Percentiles rank a stretch among this genome's conserved stretches.
These are phyloP conservation scores for Ceramica pisi DNA, from an alignment of 2,888 invertebrate species.

Conservation along the genomic window DNA sequence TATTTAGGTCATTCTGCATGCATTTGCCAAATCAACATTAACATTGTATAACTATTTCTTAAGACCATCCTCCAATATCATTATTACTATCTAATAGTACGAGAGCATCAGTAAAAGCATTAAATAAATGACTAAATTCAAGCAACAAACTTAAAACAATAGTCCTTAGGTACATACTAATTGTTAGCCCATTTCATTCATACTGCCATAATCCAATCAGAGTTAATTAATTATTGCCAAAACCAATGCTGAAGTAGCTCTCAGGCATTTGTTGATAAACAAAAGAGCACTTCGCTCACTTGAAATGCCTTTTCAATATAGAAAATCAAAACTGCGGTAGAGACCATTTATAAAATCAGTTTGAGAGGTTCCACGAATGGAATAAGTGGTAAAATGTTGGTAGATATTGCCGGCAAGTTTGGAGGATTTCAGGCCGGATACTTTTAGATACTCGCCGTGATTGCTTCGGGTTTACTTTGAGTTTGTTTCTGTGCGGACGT, in stretches of 20 bases:
- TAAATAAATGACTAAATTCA: constrained; percentile 12
- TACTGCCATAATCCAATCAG: constrained; percentile 45
- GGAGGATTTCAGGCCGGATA: constrained; percentile 8
- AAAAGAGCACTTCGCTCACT: constrained; percentile 69
- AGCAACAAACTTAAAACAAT: constrained; percentile 26
- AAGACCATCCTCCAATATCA: no score
- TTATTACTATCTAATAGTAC: no score
- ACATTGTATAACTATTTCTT: no score
- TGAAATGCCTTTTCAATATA: constrained; percentile 76
- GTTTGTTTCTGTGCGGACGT: constrained; percentile 3
- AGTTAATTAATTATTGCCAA: constrained; percentile 77
- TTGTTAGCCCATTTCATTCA: constrained; percentile 29
- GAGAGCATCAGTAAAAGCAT: not conserved
- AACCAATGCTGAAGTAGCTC: constrained; percentile 53
- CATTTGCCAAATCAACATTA: no score
- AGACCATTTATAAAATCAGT: constrained; percentile 76
- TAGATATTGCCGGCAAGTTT: constrained; percentile 29
- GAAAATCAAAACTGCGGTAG: constrained; percentile 75
- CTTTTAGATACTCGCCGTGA: constrained; percentile 27
- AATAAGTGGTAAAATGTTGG: constrained; percentile 24
- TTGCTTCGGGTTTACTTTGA: constrained; percentile 12
- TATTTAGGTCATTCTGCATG: no score
- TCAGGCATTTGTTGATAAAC: constrained; percentile 68
- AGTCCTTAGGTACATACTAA: not conserved
- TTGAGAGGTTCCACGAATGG: constrained; percentile 24